Evolutionary conservation across 2,113 vertebrate species (phyloP).

Genomic region (Calonectris borealis): DNA sequence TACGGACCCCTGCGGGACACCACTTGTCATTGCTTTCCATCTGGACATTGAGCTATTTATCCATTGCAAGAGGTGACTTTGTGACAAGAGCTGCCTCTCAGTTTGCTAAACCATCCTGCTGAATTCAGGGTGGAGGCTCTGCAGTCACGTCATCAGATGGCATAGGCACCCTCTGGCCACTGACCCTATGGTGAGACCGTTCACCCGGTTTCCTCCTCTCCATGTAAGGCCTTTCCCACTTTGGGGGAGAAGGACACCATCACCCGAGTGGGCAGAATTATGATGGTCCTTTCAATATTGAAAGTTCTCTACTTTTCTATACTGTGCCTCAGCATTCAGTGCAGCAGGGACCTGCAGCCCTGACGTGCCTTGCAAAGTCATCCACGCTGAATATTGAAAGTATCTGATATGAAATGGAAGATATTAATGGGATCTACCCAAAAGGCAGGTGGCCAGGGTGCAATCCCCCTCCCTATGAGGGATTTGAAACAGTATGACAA

Average conservation of each 20-base stretch:
- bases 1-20: not conserved
- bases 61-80: not conserved
- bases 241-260: not conserved
- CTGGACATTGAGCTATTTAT: not conserved
- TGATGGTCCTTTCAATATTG: not conserved
- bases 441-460: not conserved
- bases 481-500: not conserved
- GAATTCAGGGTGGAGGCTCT: not conserved
- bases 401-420: not conserved
- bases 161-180: not conserved
- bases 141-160: fast-evolving
- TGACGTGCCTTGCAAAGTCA: not conserved
- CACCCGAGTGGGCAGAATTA: not conserved
- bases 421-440: not conserved
- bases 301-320: not conserved
- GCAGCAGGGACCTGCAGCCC: not conserved
- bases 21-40: not conserved
- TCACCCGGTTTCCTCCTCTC: not conserved
- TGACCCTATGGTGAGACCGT: not conserved
- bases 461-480: not conserved
- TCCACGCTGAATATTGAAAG: not conserved
- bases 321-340: not conserved
- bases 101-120: not conserved
- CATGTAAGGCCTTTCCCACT: not conserved
- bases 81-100: not conserved